Percentiles rank a stretch among this genome's conserved stretches.
These are phyloP conservation scores for Vicugna pacos DNA, from an alignment of 2,113 vertebrate species.

Conservation along the genomic window DNA sequence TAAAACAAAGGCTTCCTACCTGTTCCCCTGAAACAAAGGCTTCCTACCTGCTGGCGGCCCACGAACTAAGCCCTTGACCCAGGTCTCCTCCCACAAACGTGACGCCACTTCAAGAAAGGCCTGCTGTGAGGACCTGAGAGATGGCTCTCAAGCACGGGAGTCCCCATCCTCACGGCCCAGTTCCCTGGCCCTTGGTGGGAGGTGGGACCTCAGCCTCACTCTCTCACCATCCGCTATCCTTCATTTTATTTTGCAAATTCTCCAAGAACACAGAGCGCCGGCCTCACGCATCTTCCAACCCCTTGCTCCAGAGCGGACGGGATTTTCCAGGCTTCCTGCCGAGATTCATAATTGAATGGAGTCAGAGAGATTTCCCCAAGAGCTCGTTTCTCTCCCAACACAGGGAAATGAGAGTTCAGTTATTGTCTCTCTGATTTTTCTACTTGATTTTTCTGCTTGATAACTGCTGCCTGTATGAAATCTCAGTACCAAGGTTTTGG, in stretches of 20 bases:
- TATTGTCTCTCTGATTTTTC: slow-evolving; percentile 34
- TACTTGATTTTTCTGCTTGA: not conserved
- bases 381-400: not conserved
- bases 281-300: not conserved
- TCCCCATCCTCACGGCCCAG: not conserved
- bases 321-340: slow-evolving; percentile 74
- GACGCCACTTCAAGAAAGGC: not conserved
- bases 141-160: not conserved
- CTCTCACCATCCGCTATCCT: accelerated
- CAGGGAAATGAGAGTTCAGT: not conserved
- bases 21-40: not conserved
- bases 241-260: not conserved
- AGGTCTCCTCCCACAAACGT: not conserved
- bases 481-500: not conserved
- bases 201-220: not conserved
- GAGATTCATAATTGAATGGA: slow-evolving; percentile 75
- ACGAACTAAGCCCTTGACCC: not conserved
- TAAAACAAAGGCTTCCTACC: not conserved
- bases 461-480: not conserved
- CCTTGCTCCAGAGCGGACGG: not conserved
- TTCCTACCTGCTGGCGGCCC: not conserved
- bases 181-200: not conserved
- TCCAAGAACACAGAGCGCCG: not conserved
- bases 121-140: not conserved
- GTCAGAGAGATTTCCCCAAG: slow-evolving; percentile 62